Conservation (phyloP, 30 jellyfish, hydroid and myxozoan genomes). For the Chironex yamaguchii region DNA sequence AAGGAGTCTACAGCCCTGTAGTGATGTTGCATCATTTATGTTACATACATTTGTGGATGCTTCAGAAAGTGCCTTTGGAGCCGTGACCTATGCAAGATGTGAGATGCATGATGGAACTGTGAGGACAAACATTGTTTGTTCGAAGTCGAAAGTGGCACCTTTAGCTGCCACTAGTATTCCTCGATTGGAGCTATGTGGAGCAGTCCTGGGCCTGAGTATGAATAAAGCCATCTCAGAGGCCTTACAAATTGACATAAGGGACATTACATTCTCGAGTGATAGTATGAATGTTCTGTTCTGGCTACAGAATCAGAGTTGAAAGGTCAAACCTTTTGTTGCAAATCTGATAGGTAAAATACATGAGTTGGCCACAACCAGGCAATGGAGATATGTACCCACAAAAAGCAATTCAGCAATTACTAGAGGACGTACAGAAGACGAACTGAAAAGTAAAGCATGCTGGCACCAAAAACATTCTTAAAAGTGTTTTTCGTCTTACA, state of each 20-base stretch:
- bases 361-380: not conserved
- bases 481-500: too few species aligned
- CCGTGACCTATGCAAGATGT: constrained; percentile 26
- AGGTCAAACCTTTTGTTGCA: constrained; percentile 55
- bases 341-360: constrained; percentile 55
- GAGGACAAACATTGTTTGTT: constrained; percentile 1
- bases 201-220: constrained; percentile 6
- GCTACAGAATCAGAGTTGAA: constrained; percentile 52
- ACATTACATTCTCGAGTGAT: constrained; percentile 45
- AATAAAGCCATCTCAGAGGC: constrained; percentile 25
- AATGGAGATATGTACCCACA: not conserved
- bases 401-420: too few species aligned
- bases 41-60: constrained; percentile 58
- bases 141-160: constrained; percentile 66
- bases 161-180: constrained; percentile 58
- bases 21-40: not conserved
- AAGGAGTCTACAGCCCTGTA: constrained; percentile 14
- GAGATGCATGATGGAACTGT: not conserved
- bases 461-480: too few species aligned
- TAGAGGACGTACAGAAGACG: too few species aligned
- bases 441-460: too few species aligned
- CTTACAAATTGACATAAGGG: constrained; percentile 7
- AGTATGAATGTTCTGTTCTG: constrained; percentile 72
- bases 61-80: constrained; percentile 53
- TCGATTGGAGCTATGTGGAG: constrained; percentile 66